These are phyloP conservation scores for Antechinus flavipes DNA, from an alignment of 2,113 vertebrate genomes.

Conservation along the genomic window DNA sequence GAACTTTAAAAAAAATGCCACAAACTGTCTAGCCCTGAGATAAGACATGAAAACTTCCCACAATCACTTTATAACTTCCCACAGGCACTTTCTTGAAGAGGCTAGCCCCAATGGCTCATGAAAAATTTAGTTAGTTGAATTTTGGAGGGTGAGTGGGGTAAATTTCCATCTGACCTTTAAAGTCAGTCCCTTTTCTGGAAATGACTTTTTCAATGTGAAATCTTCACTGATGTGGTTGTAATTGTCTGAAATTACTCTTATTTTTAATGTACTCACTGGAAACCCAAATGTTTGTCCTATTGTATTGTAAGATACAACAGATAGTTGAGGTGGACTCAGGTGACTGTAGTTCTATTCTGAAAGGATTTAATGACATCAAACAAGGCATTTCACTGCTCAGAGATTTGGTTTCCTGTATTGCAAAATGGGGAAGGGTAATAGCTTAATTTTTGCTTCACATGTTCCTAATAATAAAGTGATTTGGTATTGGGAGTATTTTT, in stretches of 20 bases:
- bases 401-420: background rate
- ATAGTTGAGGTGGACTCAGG: background rate
- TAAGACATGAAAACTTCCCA: conserved; percentile 36
- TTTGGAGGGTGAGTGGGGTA: conserved; percentile 20
- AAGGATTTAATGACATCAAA: background rate
- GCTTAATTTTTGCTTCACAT: background rate
- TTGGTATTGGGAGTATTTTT: background rate
- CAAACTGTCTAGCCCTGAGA: conserved; percentile 18
- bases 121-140: conserved; percentile 31
- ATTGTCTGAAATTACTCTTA: conserved; percentile 59
- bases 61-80: background rate
- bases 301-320: background rate
- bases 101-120: conserved; percentile 37
- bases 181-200: conserved; percentile 58
- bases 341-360: conserved; percentile 12
- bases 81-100: background rate
- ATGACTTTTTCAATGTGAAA: conserved; percentile 65
- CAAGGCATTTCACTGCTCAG: background rate
- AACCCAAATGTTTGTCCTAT: conserved; percentile 36
- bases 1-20: conserved; percentile 5
- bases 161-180: conserved; percentile 64
- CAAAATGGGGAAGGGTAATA: conserved; percentile 8
- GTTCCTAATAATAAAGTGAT: conserved; percentile 29
- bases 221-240: conserved; percentile 55
- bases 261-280: conserved; percentile 49